phyloP scores from a whole-genome alignment of 2,797 vertebrate genomes.

The Anguilla megastoma region DNA sequence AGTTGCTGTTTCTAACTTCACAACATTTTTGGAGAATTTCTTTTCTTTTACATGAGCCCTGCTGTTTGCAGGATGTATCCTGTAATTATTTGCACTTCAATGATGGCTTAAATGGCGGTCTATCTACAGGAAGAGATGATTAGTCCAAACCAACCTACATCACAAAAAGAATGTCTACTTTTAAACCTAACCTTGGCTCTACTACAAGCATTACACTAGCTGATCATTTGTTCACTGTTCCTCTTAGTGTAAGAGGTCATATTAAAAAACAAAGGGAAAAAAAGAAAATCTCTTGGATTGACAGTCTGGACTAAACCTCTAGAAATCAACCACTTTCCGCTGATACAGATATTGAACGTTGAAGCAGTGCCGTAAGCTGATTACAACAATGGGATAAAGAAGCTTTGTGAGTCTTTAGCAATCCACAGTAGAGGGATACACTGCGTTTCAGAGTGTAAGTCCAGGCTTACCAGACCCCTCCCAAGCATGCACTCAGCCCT shows the following conservation, averaged over 20 bases:
- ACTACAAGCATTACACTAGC: background rate
- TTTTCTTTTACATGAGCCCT: too few species aligned
- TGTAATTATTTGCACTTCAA: background rate
- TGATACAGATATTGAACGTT: conserved; percentile 67
- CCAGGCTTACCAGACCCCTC: conserved; percentile 20
- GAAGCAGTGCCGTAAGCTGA: conserved; percentile 70
- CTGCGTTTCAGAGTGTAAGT: conserved; percentile 55
- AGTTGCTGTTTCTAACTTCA: too few species aligned
- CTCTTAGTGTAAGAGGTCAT: conserved; percentile 55
- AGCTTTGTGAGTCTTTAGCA: conserved; percentile 69
- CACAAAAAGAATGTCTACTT: background rate
- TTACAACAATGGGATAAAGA: conserved; percentile 79
- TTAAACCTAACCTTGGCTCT: background rate
- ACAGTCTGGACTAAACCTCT: conserved; percentile 60
- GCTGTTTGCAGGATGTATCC: too few species aligned
- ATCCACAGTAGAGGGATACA: conserved; percentile 53
- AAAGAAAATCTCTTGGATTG: conserved; percentile 54
- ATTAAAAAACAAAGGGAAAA: conserved; percentile 45
- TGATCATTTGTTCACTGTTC: background rate
- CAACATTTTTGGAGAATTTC: too few species aligned
- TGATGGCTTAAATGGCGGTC: background rate
- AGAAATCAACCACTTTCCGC: conserved; percentile 61
- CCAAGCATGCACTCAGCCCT: conserved; percentile 50
- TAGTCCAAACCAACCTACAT: conserved; percentile 11
- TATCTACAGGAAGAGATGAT: conserved; percentile 19